Evolutionary conservation across 2,888 invertebrate genomes (phyloP).

Genomic region (Lathronympha strigana): DNA sequence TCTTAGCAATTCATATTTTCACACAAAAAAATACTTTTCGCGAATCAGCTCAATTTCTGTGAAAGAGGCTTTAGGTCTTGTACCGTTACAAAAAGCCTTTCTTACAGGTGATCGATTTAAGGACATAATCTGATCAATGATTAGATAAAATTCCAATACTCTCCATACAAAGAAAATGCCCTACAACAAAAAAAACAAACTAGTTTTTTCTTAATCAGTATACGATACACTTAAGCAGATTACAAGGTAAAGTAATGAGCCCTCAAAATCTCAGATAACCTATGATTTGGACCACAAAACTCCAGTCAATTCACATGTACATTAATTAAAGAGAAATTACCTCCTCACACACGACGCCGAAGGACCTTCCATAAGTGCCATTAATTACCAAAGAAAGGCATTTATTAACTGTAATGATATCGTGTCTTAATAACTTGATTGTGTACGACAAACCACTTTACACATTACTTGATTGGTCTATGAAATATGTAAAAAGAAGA

Average conservation of each 20-base stretch:
- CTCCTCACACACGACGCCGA: constrained; percentile 51
- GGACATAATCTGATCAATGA: no score
- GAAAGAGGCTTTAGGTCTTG: no score
- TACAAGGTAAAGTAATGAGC: neutral
- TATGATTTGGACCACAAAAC: constrained; percentile 40
- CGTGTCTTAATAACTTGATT: constrained; percentile 33
- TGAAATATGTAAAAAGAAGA: constrained; percentile 10
- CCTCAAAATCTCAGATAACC: neutral
- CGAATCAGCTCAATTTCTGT: no score
- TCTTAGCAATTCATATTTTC: no score
- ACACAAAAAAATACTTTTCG: no score
- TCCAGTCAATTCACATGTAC: constrained; percentile 23
- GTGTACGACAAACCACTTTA: neutral
- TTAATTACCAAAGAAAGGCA: constrained; percentile 27
- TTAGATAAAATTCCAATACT: no score
- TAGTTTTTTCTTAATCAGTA: no score
- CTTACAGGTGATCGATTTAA: no score
- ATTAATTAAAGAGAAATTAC: constrained; percentile 26
- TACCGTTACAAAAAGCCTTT: no score
- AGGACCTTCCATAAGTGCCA: constrained; percentile 50
- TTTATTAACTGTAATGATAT: constrained; percentile 27
- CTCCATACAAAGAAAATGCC: no score
- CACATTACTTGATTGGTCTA: constrained; percentile 2
- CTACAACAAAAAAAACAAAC: no score
- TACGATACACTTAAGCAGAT: no score